Conservation (phyloP, 1,140 invertebrate genomes). For the Cydia pomonella region DNA sequence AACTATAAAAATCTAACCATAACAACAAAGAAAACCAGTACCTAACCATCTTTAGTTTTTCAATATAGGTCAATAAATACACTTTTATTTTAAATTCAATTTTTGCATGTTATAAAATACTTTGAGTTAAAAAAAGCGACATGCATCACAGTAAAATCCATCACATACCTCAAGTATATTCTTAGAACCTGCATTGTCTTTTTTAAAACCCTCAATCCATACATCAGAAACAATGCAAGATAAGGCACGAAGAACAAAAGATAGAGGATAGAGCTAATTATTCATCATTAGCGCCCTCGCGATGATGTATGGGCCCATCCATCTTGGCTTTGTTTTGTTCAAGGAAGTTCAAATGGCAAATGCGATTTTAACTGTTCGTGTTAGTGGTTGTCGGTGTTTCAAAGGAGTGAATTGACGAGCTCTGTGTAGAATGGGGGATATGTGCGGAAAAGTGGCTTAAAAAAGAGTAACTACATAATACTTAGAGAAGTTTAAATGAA, state of each 20-base stretch:
- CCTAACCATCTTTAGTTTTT: no score
- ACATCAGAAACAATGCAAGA: conserved; percentile 33
- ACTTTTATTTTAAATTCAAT: no score
- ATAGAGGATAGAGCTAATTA: conserved; percentile 53
- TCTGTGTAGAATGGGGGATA: not conserved
- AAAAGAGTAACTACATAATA: not conserved
- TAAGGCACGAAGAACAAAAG: conserved; percentile 44
- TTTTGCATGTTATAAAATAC: no score
- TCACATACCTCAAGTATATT: not conserved
- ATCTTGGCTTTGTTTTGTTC: conserved; percentile 49
- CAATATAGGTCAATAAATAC: no score
- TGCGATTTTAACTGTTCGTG: not conserved
- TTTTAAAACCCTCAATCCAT: conserved; percentile 6
- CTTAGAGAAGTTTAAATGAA: not conserved
- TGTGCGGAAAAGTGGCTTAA: not conserved
- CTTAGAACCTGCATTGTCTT: not conserved
- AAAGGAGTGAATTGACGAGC: conserved; percentile 4
- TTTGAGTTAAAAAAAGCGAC: no score
- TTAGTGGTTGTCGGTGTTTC: not conserved
- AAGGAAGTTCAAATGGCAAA: conserved; percentile 14
- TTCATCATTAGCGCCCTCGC: conserved; percentile 52
- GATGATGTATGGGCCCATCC: conserved; percentile 55
- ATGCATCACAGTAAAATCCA: no score
- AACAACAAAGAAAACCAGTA: no score
- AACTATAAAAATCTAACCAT: no score